These are phyloP conservation scores for Lydus trimaculatus DNA, from an alignment of 2,888 invertebrate genomes.

Conservation along the genomic window DNA sequence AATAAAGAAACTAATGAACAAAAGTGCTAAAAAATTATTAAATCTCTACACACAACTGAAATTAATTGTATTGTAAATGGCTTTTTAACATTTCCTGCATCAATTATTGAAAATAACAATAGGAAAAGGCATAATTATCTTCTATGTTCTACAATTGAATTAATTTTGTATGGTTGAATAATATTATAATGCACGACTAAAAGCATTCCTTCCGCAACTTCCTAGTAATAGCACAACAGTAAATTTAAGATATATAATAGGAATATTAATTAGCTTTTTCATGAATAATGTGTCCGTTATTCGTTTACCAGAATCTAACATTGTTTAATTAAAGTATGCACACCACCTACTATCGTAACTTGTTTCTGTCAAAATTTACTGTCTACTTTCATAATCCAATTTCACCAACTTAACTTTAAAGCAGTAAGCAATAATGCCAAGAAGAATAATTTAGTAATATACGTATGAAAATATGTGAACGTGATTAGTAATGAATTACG, in stretches of 20 bases:
- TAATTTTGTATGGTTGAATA: constrained; percentile 1
- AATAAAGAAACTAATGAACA: too few relatives aligned
- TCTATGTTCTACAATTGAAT: neutral
- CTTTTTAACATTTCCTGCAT: neutral
- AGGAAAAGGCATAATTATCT: neutral
- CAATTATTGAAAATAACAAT: neutral
- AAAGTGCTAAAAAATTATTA: too few relatives aligned
- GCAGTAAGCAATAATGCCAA: too few relatives aligned
- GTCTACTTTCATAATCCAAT: too few relatives aligned
- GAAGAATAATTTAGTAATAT: too few relatives aligned
- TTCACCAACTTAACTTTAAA: too few relatives aligned
- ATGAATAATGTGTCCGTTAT: neutral
- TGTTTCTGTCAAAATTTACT: neutral
- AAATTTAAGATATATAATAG: neutral
- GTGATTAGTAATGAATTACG: too few relatives aligned
- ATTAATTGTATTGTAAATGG: neutral
- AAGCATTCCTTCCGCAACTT: constrained; percentile 2
- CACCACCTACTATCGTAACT: neutral
- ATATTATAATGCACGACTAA: neutral
- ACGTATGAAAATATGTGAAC: too few relatives aligned
- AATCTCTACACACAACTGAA: too few relatives aligned
- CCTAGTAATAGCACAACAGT: constrained; percentile 2
- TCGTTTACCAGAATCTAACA: neutral
- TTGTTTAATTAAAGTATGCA: neutral
- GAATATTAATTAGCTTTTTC: neutral